Base-by-base conservation (phyloP, 2,888 invertebrate species). In the Perdita meconis region DNA sequence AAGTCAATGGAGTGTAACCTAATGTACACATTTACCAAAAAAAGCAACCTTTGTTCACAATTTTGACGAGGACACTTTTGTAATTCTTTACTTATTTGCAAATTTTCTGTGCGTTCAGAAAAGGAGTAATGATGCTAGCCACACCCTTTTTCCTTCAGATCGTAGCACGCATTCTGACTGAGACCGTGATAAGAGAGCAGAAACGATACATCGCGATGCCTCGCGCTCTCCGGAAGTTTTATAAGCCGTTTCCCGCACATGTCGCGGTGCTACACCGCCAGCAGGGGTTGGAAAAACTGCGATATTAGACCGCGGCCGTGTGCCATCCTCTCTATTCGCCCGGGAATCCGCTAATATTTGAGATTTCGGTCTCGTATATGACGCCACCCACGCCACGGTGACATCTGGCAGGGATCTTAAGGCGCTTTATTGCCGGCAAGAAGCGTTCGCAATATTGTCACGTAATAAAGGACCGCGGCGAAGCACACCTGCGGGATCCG, bases 371-470 rank as follows among this genome's bases (percentile, higher is more conserved):
- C 88, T 87, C 82, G 87, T 83, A 88, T 87, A 87, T 87, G 82
- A 83, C 83, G 71, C 68, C 60, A 57, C 56, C 72, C 76, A 53
- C 69, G 84, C 72, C 76, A 53, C 69, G 84, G 90, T 88, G 89
- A 90, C 91, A 91, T 89, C 88, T 91, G 91, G 88, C 85, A 56
- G 65, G 83, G 85, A 85, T 89, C 87, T 90, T 89, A 86, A 86
- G 72, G 72, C 76, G 73, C 81, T 84, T 89, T 90, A 90, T 90
- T 90, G 84, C 86, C 76, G 26, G 74, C 74, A 72, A 83, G 81
- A 85, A 82, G 50, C 78, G 75, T 84, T 82, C 66, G 86, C 78
- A 86, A 84, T 87, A 84, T 86, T 81, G 84, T 85, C 85, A 86
- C 86, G 85, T 84, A 87, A 88, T 87, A 86, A 89, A 86, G 80